These are phyloP conservation scores for Lates calcarifer DNA, from an alignment of 2,113 vertebrate species.

Conservation along the genomic window DNA sequence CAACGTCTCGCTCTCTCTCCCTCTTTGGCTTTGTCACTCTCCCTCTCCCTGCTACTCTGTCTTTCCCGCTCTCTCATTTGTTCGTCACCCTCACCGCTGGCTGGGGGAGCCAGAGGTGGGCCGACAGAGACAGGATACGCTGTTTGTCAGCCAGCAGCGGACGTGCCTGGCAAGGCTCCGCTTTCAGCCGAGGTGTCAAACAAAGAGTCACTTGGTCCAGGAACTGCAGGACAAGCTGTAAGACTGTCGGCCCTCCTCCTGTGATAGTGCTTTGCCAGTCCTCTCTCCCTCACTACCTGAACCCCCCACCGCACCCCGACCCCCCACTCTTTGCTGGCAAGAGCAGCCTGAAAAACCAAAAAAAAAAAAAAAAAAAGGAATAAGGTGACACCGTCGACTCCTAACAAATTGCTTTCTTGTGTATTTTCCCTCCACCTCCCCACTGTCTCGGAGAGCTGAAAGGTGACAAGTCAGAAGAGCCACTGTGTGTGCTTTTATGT, in stretches of 20 bases:
- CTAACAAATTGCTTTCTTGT: slow-evolving; percentile 79
- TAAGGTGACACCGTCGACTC: slow-evolving; percentile 67
- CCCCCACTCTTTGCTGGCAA: slow-evolving; percentile 32
- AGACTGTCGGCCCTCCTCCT: slow-evolving; percentile 61
- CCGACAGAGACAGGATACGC: slow-evolving; percentile 76
- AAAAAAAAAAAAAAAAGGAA: slow-evolving; percentile 66
- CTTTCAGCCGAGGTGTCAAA: slow-evolving; percentile 83
- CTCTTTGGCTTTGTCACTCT: slow-evolving; percentile 49
- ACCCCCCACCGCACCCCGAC: neutral
- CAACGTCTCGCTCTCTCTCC: slow-evolving; percentile 19
- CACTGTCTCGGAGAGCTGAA: slow-evolving; percentile 30
- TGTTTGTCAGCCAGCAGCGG: slow-evolving; percentile 77
- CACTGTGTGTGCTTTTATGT: slow-evolving; percentile 22
- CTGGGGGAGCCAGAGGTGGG: slow-evolving; percentile 53
- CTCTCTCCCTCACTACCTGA: slow-evolving; percentile 22
- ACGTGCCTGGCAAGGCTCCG: slow-evolving; percentile 72
- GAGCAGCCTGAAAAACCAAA: slow-evolving; percentile 65
- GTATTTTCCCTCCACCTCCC: slow-evolving; percentile 48
- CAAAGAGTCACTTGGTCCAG: slow-evolving; percentile 81
- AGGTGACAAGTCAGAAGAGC: slow-evolving; percentile 56
- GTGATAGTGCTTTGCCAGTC: slow-evolving; percentile 37
- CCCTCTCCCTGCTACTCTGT: slow-evolving; percentile 51
- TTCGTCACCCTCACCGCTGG: slow-evolving; percentile 52
- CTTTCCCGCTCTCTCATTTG: slow-evolving; percentile 64
- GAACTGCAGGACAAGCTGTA: slow-evolving; percentile 80